Conservation (phyloP, 2,888 invertebrate genomes). For the Gymnocheta viridis region DNA sequence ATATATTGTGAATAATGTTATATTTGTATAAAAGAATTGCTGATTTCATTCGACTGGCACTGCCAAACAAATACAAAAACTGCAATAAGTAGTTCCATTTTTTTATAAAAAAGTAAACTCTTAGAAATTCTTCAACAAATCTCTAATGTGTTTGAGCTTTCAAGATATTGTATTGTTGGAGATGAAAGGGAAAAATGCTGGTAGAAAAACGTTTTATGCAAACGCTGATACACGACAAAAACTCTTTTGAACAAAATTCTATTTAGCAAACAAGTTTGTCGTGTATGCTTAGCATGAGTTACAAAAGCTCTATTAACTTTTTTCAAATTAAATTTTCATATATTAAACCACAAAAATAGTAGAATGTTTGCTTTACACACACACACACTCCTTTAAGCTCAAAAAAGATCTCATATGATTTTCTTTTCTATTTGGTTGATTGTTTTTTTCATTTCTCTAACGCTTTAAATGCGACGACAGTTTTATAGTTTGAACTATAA, state of each 20-base stretch:
- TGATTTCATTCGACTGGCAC: too few relatives aligned
- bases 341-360: slow-evolving; percentile 42
- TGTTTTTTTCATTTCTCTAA: slow-evolving; percentile 10
- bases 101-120: too few relatives aligned
- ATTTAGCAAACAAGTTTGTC: neutral
- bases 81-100: too few relatives aligned
- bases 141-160: too few relatives aligned
- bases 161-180: too few relatives aligned
- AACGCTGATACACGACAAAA: neutral
- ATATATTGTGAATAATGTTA: too few relatives aligned
- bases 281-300: neutral
- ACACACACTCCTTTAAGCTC: neutral
- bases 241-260: neutral
- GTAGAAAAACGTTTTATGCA: too few relatives aligned
- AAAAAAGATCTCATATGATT: neutral
- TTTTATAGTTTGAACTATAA: slow-evolving; percentile 67
- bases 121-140: too few relatives aligned
- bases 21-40: too few relatives aligned
- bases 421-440: neutral
- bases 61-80: too few relatives aligned
- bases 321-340: slow-evolving; percentile 13
- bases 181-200: too few relatives aligned
- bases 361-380: neutral
- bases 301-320: neutral
- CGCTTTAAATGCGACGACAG: slow-evolving; percentile 63